Evolutionary conservation across 2,888 invertebrate genomes (phyloP).

Genomic region (Drosophila robusta): DNA sequence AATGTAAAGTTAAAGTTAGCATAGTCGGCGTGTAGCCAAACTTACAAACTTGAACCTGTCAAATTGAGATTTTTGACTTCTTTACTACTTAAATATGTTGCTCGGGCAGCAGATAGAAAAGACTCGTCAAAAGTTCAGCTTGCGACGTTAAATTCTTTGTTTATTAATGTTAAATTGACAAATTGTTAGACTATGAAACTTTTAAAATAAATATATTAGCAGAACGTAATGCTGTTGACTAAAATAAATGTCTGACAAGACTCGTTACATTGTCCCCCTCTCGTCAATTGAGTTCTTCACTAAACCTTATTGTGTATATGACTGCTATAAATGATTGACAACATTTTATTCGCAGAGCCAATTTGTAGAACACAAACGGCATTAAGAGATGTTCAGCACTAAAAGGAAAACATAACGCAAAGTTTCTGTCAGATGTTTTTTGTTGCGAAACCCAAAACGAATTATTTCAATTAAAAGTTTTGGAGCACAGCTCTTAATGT

Average conservation of each 20-base stretch:
- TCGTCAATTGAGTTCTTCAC: not conserved
- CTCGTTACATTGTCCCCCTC: not conserved
- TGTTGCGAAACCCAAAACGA: constrained; percentile 57
- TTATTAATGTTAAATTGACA: constrained; percentile 9
- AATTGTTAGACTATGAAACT: not conserved
- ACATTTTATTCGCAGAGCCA: constrained; percentile 24
- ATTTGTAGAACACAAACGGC: constrained; percentile 28
- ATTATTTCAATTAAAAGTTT: constrained; percentile 80
- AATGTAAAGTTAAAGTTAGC: too few relatives aligned
- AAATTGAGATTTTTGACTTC: too few relatives aligned
- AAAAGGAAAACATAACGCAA: constrained; percentile 41
- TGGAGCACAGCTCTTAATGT: constrained; percentile 67
- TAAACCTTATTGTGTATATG: not conserved
- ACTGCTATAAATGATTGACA: constrained; percentile 22
- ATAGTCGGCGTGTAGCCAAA: too few relatives aligned
- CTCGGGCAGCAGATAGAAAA: too few relatives aligned
- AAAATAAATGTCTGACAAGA: not conserved
- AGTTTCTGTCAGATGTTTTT: constrained; percentile 43
- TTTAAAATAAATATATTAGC: not conserved
- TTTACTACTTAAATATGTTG: too few relatives aligned
- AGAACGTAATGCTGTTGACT: not conserved
- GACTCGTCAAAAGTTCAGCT: not conserved
- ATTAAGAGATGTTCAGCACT: constrained; percentile 13
- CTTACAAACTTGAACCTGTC: too few relatives aligned
- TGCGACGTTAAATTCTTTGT: not conserved